Conservation (phyloP, 2,888 invertebrate species). For the Oligia latruncula region DNA sequence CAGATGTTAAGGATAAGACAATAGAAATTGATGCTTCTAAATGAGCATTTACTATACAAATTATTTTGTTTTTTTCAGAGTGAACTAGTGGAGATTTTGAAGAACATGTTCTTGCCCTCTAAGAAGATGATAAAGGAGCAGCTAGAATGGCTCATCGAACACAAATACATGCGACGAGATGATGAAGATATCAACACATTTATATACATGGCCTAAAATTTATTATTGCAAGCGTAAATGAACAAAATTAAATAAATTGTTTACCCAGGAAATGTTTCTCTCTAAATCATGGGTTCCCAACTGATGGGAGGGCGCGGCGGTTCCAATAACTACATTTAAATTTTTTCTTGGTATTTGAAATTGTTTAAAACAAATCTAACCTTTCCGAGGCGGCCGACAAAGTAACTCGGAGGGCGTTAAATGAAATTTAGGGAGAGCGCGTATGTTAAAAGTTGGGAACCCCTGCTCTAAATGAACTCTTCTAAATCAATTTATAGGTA, state of each 20-base stretch:
- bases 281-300: conserved; percentile 35
- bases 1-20: not conserved
- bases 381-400: not conserved
- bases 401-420: not conserved
- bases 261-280: conserved; percentile 73
- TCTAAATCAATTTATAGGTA: conserved; percentile 57
- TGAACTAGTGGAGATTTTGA: conserved; percentile 99
- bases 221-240: conserved; percentile 72
- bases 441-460: conserved; percentile 3
- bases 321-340: not conserved
- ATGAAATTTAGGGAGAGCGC: not conserved
- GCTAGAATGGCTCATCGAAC: conserved; percentile 99
- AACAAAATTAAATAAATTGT: conserved; percentile 83
- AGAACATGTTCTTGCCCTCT: conserved; percentile 99
- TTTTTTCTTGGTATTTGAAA: not conserved
- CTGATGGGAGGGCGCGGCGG: not conserved
- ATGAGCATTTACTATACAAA: not conserved
- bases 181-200: conserved; percentile 99
- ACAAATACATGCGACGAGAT: conserved; percentile 99
- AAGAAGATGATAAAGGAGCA: conserved; percentile 99
- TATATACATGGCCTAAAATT: conserved; percentile 97
- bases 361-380: too few species aligned
- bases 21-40: not conserved
- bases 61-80: conserved; percentile 88
- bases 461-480: conserved; percentile 55